Percentiles rank a stretch among this genome's conserved stretches.
Evolutionary conservation across 2,797 vertebrate species (phyloP).

Genomic region (Anableps anableps): DNA sequence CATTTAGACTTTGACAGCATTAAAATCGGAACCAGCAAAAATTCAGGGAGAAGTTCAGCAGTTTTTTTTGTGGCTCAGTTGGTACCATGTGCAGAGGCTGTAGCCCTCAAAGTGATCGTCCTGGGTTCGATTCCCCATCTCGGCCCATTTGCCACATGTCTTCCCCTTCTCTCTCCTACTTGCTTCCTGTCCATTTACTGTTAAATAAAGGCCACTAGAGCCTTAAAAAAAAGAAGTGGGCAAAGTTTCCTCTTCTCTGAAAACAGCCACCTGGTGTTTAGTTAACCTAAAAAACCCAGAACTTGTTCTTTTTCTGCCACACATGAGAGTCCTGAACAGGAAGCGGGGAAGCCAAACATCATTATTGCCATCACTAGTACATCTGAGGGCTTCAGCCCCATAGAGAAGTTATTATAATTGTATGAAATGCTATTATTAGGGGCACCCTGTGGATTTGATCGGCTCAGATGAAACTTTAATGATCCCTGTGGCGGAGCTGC

Average conservation of each 20-base stretch:
- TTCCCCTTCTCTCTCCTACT: too few relatives aligned
- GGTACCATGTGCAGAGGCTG: neutral
- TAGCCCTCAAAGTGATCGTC: too few relatives aligned
- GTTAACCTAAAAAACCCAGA: neutral
- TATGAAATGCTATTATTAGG: conserved; percentile 53
- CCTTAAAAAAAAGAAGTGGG: neutral
- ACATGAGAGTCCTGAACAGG: neutral
- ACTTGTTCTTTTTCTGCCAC: neutral
- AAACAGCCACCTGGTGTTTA: conserved; percentile 3
- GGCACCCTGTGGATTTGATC: conserved; percentile 44
- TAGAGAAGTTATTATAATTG: conserved; percentile 47
- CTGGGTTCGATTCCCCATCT: too few relatives aligned
- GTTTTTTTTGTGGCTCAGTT: neutral
- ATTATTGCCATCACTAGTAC: neutral
- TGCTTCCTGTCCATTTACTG: neutral
- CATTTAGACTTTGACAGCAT: neutral
- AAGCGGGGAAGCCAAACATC: conserved; percentile 22
- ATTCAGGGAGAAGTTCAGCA: neutral
- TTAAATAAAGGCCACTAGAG: neutral
- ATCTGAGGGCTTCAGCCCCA: conserved; percentile 10
- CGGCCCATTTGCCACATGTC: too few relatives aligned
- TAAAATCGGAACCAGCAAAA: neutral
- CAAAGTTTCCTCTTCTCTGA: conserved; percentile 27
- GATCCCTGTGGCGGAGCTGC: conserved; percentile 36
- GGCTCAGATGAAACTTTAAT: conserved; percentile 62